These are phyloP conservation scores for Drosophila infuscata DNA, from an alignment of 2,888 invertebrate species.

Conservation along the genomic window DNA sequence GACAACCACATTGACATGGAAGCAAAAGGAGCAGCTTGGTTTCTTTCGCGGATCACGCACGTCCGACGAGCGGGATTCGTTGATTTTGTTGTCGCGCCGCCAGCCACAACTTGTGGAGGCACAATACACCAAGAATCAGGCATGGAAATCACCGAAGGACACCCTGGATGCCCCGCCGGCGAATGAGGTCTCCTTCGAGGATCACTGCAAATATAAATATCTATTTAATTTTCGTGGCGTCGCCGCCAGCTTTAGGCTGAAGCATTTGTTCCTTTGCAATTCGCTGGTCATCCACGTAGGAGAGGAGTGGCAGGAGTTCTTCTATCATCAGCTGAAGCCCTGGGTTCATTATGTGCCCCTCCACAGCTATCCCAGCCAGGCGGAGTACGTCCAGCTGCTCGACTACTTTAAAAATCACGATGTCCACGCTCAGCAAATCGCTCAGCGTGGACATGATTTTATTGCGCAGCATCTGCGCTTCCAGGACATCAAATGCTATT, in stretches of 20 bases:
- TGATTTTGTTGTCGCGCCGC: slow-evolving; percentile 92
- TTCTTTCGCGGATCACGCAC: slow-evolving; percentile 98
- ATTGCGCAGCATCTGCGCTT: slow-evolving; percentile 93
- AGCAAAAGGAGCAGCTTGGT: slow-evolving; percentile 88
- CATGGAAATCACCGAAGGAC: slow-evolving; percentile 98
- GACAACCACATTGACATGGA: slow-evolving; percentile 90
- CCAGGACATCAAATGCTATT: slow-evolving; percentile 94
- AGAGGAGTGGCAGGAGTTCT: slow-evolving; percentile 97
- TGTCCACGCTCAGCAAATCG: slow-evolving; percentile 90
- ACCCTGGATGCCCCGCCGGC: slow-evolving; percentile 94
- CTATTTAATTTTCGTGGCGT: slow-evolving; percentile 98
- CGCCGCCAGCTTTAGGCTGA: slow-evolving; percentile 98
- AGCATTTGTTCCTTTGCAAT: slow-evolving; percentile 96
- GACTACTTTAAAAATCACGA: slow-evolving; percentile 92
- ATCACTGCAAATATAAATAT: slow-evolving; percentile 97
- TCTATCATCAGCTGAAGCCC: slow-evolving; percentile 94
- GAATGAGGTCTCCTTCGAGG: slow-evolving; percentile 93
- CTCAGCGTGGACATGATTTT: slow-evolving; percentile 92
- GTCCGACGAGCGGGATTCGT: slow-evolving; percentile 94
- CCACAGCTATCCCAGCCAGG: slow-evolving; percentile 88
- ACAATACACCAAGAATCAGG: slow-evolving; percentile 98
- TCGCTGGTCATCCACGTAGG: slow-evolving; percentile 98
- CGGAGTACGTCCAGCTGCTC: slow-evolving; percentile 90
- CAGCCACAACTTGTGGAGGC: slow-evolving; percentile 94
- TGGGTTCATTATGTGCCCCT: slow-evolving; percentile 99